Evolutionary conservation across 2,113 vertebrate genomes (phyloP).

Genomic region (Morphnarchus princeps): DNA sequence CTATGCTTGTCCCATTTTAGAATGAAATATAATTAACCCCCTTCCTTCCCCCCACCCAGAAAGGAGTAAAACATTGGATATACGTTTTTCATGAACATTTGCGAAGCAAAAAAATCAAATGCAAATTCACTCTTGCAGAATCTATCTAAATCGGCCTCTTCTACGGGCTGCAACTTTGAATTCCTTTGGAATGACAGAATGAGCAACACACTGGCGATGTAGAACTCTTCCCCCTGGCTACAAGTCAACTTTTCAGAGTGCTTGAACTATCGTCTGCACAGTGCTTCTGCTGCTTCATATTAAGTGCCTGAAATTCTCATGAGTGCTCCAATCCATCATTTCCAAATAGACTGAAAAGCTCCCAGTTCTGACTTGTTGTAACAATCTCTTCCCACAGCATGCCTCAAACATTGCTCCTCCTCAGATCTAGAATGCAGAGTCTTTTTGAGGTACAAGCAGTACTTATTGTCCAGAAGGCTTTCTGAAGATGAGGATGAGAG

Average conservation of each 20-base stretch:
- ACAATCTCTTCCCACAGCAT: background rate
- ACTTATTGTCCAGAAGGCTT: background rate
- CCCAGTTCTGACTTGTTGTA: background rate
- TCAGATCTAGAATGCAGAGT: background rate
- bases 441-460: background rate
- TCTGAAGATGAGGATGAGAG: background rate
- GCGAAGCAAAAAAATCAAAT: background rate
- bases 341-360: background rate
- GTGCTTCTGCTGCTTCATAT: background rate
- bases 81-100: background rate
- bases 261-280: background rate
- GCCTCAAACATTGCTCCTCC: background rate
- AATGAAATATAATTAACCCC: background rate
- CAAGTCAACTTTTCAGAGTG: background rate
- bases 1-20: background rate
- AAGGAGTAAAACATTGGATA: background rate
- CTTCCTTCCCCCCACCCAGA: background rate
- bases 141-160: background rate
- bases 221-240: background rate
- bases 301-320: background rate
- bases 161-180: background rate
- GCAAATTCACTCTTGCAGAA: background rate
- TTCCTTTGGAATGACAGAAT: background rate
- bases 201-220: fast-evolving
- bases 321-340: background rate